A percentile compares a stretch with the other conserved stretches of the same genome.
Conservation (phyloP, 2,113 vertebrate genomes). For the Coryphaenoides rupestris region DNA sequence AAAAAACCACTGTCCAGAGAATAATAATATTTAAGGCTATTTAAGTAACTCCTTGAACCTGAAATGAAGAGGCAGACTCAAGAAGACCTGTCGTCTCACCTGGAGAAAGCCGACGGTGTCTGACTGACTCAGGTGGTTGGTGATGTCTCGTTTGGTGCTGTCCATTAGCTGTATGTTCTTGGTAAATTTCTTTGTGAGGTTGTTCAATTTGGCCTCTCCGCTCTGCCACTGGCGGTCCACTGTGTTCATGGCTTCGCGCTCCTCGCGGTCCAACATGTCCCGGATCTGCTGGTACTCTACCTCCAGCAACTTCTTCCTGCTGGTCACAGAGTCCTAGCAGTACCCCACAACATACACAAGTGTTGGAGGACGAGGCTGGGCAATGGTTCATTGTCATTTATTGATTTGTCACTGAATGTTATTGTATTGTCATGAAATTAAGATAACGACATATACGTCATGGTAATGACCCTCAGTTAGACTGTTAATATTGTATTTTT, state of each 20-base stretch:
- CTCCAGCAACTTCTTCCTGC: slow-evolving; percentile 65
- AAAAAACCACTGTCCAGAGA: too few species aligned
- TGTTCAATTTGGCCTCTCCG: slow-evolving; percentile 67
- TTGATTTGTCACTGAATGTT: too few species aligned
- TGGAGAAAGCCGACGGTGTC: slow-evolving; percentile 82
- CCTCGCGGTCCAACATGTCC: slow-evolving; percentile 72
- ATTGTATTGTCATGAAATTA: too few species aligned
- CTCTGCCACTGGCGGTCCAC: slow-evolving; percentile 79
- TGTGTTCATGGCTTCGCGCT: slow-evolving; percentile 56
- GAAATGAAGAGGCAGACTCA: background rate
- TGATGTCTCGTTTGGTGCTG: slow-evolving; percentile 68
- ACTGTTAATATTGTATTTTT: too few species aligned
- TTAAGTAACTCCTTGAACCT: too few species aligned
- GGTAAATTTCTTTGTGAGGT: slow-evolving; percentile 64
- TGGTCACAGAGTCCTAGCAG: slow-evolving; percentile 67
- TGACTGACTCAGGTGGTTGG: slow-evolving; percentile 64
- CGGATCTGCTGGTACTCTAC: slow-evolving; percentile 78
- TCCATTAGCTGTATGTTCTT: slow-evolving; percentile 76
- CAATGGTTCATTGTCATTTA: too few species aligned
- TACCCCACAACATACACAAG: background rate
- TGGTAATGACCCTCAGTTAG: too few species aligned
- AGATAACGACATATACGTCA: too few species aligned
- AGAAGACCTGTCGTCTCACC: slow-evolving; percentile 63
- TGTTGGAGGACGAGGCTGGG: too few species aligned
- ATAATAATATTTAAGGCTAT: too few species aligned